phyloP scores from a whole-genome alignment of 2,113 vertebrate genomes.

The Rhipidura dahli region DNA sequence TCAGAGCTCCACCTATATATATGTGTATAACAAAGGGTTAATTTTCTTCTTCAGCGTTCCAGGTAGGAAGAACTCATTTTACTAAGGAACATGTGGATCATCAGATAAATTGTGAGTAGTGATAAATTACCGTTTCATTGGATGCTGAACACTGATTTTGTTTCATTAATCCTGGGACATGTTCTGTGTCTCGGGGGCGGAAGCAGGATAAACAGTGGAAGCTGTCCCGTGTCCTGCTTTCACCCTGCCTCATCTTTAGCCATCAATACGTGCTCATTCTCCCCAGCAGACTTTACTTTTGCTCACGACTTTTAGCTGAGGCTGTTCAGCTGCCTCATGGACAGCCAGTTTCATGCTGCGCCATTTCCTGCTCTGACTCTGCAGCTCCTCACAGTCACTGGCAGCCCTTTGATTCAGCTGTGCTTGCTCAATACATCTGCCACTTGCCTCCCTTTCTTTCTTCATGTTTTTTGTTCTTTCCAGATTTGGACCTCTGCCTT shows the following conservation, averaged over 20 bases:
- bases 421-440: slow-evolving; percentile 57
- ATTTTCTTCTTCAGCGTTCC: slow-evolving; percentile 70
- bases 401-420: slow-evolving; percentile 59
- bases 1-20: background rate
- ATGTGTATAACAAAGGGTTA: background rate
- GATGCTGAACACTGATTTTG: background rate
- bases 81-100: slow-evolving; percentile 63
- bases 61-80: slow-evolving; percentile 63
- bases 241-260: slow-evolving; percentile 38
- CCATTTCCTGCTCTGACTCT: slow-evolving; percentile 55
- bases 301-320: background rate
- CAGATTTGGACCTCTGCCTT: slow-evolving; percentile 53
- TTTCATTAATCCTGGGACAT: background rate
- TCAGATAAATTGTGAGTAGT: slow-evolving; percentile 76
- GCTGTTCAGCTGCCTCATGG: slow-evolving; percentile 57
- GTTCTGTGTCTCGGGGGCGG: background rate
- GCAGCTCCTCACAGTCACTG: slow-evolving; percentile 42
- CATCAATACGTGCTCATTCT: slow-evolving; percentile 47
- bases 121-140: background rate
- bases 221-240: slow-evolving; percentile 44
- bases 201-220: slow-evolving; percentile 6
- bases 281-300: slow-evolving; percentile 44
- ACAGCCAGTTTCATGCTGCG: slow-evolving; percentile 42
- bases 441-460: slow-evolving; percentile 42
- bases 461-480: slow-evolving; percentile 45